Base-by-base conservation (phyloP, 2,888 invertebrate genomes). In the Stenodera caucasica region DNA sequence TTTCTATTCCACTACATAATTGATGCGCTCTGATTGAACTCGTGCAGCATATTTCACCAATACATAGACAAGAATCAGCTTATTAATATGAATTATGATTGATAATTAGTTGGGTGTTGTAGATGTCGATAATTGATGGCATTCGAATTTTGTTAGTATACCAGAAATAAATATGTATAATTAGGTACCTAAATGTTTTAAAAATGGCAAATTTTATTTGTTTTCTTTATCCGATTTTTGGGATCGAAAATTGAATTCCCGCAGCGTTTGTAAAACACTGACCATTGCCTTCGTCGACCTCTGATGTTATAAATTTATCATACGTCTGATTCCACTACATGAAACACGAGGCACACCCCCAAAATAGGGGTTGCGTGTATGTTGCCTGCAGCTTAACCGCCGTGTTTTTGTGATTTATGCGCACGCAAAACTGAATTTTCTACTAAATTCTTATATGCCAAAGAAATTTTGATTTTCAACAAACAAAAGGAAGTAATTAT, bases 321-420 rank as follows among this genome's bases (percentile, higher is more conserved):
- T 73, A 73, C 74, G 73, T 74, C 74, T 74, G 73, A 76, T 76
- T 76, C 76, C 75, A 71, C 72, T 75, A 75, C 75, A 75, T 75
- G 74, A 73, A 76, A 69, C 75, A 72, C 66, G 60, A 52, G 45
- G 11, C 45, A 50, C 63, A 35, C 53, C 7, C 55, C 51, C 37
- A 40, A 30, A 58, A 45, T 15, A 2, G 26, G 49, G 26, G 23
- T 32, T 54, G 53, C 58, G 49, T 21, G 45, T 45, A 18, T 45
- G 18, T 45, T 45, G 45, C 45, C 40, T 45, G 18, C 21, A 45
- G 40, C 18, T n/a, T n/a, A 21, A 32, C 15, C 21, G 21, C 45
- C 2, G 15, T 15, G 37, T 45, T 45, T 45, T 45, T 45, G 45
- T 45, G 45, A 45, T 45, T 45, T 45, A 45, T 21, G 45, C 11